These are phyloP conservation scores for Chydorus sphaericus DNA, from an alignment of 2,888 invertebrate species.

Conservation along the genomic window DNA sequence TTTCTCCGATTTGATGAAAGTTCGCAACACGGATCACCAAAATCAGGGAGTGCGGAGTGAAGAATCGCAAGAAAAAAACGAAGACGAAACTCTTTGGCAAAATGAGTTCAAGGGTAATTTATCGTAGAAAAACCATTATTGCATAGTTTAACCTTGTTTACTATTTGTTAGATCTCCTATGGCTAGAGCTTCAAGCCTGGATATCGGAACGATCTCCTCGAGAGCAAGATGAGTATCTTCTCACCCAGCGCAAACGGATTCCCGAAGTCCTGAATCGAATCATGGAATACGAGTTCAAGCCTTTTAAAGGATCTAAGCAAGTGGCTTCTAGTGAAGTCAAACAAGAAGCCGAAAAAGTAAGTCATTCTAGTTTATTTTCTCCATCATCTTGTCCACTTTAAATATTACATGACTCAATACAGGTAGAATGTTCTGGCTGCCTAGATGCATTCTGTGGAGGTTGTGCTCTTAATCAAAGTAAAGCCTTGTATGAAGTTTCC, in stretches of 20 bases:
- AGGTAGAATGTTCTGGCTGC: slow-evolving; percentile 43
- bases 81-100: slow-evolving; percentile 76
- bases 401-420: not conserved
- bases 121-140: slow-evolving; percentile 57
- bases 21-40: slow-evolving; percentile 36
- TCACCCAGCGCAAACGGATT: slow-evolving; percentile 54
- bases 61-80: slow-evolving; percentile 35
- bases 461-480: slow-evolving; percentile 55
- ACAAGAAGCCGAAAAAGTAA: not conserved
- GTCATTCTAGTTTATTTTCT: not conserved
- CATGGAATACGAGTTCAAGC: slow-evolving; percentile 49
- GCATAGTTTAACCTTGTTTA: not conserved
- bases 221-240: slow-evolving; percentile 63
- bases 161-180: slow-evolving; percentile 33
- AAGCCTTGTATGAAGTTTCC: slow-evolving; percentile 58
- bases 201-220: slow-evolving; percentile 48
- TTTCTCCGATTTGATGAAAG: slow-evolving; percentile 56
- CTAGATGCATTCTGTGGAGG: slow-evolving; percentile 52
- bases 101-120: slow-evolving; percentile 41
- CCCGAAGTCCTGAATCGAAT: slow-evolving; percentile 56
- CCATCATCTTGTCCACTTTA: not conserved
- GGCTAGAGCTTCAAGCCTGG: slow-evolving; percentile 71
- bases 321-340: not conserved
- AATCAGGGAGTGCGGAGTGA: slow-evolving; percentile 25
- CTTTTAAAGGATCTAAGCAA: slow-evolving; percentile 6